phyloP scores from a whole-genome alignment of 1,140 invertebrate genomes.

The Aleiodes sp. region DNA sequence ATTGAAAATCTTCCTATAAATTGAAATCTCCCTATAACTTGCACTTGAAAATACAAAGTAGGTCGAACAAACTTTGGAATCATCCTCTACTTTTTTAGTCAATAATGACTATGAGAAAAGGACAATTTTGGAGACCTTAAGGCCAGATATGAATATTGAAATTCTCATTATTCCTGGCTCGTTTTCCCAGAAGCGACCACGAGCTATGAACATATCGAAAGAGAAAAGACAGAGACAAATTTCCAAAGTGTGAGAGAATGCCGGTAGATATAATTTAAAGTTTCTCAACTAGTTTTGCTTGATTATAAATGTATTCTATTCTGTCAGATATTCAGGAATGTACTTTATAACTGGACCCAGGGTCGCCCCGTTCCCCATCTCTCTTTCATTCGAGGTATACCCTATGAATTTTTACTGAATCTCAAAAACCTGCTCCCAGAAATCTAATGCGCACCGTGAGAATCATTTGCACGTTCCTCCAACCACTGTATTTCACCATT shows the following conservation, averaged over 20 bases:
- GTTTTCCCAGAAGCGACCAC: slow-evolving; percentile 37
- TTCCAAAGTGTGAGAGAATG: slow-evolving; percentile 27
- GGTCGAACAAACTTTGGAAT: not conserved
- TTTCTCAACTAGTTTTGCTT: slow-evolving; percentile 55
- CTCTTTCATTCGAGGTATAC: not conserved
- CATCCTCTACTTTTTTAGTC: not conserved
- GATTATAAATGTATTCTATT: slow-evolving; percentile 56
- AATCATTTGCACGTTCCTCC: not conserved
- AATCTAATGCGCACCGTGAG: not conserved
- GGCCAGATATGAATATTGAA: slow-evolving; percentile 61
- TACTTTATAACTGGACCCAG: slow-evolving; percentile 14
- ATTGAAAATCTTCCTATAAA: too few species aligned
- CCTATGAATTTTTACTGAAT: slow-evolving; percentile 32
- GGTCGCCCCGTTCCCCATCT: slow-evolving; percentile 9
- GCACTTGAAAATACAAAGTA: not conserved
- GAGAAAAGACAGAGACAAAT: not conserved
- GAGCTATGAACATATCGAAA: not conserved
- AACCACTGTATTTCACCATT: not conserved
- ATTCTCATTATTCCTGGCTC: slow-evolving; percentile 57
- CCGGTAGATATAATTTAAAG: slow-evolving; percentile 59
- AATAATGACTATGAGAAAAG: slow-evolving; percentile 11
- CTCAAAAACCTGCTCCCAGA: not conserved
- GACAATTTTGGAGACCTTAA: slow-evolving; percentile 29
- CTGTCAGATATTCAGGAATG: slow-evolving; percentile 45
- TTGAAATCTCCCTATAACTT: too few species aligned